These are phyloP conservation scores for Listrodromus nycthemerus DNA, from an alignment of 2,888 invertebrate genomes.

Conservation along the genomic window DNA sequence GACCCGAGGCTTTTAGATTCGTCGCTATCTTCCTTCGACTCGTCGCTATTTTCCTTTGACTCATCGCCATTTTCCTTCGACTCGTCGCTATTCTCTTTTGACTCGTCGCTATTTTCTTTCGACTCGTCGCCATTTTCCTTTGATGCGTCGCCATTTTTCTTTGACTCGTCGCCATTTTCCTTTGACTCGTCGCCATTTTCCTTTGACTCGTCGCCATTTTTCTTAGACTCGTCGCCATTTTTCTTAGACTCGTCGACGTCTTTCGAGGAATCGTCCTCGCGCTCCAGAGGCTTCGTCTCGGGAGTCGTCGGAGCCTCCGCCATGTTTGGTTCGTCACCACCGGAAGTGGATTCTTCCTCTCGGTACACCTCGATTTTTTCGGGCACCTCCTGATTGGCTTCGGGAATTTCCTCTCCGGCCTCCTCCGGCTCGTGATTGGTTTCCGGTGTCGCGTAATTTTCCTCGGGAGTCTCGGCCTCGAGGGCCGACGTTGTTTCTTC, in stretches of 20 bases:
- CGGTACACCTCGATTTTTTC: constrained; percentile 38
- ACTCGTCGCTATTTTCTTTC: constrained; percentile 56
- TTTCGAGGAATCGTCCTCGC: constrained; percentile 61
- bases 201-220: too few species aligned
- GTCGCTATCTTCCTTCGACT: constrained; percentile 59
- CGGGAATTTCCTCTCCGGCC: constrained; percentile 73
- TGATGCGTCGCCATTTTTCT: constrained; percentile 49
- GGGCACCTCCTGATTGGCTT: constrained; percentile 69
- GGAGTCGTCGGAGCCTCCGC: constrained; percentile 69
- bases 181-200: too few species aligned
- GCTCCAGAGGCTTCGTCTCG: constrained; percentile 64
- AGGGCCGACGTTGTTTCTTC: neutral
- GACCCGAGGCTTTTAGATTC: constrained; percentile 30
- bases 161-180: constrained; percentile 62
- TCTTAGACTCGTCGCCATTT: too few species aligned
- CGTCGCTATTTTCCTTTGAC: constrained; percentile 33
- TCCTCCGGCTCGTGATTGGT: constrained; percentile 77
- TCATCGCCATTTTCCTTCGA: constrained; percentile 59
- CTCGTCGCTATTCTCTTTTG: constrained; percentile 49
- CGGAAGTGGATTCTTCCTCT: neutral
- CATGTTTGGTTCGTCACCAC: neutral
- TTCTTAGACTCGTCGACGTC: constrained; percentile 65
- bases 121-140: constrained; percentile 59
- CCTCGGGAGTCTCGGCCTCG: constrained; percentile 65
- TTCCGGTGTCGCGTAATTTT: constrained; percentile 74